Conservation (phyloP, 2,797 vertebrate species). For the Cossypha dichroa region DNA sequence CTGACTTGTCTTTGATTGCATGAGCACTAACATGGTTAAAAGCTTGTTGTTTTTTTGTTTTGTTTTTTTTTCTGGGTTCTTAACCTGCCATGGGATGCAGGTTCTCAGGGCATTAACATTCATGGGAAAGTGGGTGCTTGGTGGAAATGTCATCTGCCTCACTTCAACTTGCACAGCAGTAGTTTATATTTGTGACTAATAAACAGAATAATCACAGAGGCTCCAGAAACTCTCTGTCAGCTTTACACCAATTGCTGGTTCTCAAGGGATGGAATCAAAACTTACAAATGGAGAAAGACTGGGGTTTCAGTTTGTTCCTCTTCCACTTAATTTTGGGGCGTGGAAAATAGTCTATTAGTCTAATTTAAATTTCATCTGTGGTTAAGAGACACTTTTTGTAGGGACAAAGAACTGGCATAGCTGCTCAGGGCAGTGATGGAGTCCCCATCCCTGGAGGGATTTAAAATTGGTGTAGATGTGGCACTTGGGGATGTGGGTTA, state of each 20-base stretch:
- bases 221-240: neutral
- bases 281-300: neutral
- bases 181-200: neutral
- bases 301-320: neutral
- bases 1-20: neutral
- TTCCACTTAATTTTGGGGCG: neutral
- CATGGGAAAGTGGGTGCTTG: neutral
- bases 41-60: neutral
- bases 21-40: neutral
- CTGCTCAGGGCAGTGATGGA: neutral
- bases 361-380: neutral
- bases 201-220: neutral
- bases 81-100: neutral
- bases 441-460: neutral
- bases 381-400: neutral
- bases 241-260: rapidly evolving
- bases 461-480: neutral
- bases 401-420: neutral
- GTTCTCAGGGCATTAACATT: neutral
- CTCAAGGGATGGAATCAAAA: neutral
- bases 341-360: neutral
- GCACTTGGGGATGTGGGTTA: neutral
- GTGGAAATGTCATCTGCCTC: neutral
- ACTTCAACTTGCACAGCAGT: neutral
- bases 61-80: neutral